Base-by-base conservation (phyloP, 2,797 vertebrate species). In the Avahi laniger region DNA sequence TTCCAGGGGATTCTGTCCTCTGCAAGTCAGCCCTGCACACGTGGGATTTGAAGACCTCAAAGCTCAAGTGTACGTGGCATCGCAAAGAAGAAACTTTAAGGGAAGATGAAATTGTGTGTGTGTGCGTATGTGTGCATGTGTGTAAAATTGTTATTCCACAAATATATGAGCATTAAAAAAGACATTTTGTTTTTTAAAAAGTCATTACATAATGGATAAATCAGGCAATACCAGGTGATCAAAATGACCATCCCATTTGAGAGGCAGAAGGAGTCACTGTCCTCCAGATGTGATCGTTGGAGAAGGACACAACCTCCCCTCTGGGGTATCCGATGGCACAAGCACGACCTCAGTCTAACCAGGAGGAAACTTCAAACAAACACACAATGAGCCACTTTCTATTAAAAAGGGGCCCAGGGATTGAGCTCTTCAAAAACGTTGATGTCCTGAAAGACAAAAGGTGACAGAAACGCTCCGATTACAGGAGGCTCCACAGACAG, bases 301-400 rank as follows among this genome's bases (percentile, higher is more conserved):
- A 52, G 59, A 57, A 48, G 76, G 76, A 89, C 76, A 35, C 30
- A 14, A 4, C 17, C 7, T 81, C 75, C 15, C 7, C 4, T 22
- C n/a, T 1, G 11, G 20, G 3, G 1, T 22, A 10, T 7, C 46
- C 38, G 18, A 8, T 1, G 3, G 38, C 4, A 38, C 28, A 41
- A 1, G 11, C 65, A 30, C 11, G 48, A 11, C 33, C 12, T 78
- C 35, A 10, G 18, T 17, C 24, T 38, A 38, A 35, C 57, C 41
- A 59, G 0, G 7, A 80, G 63, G 14, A 87, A 61, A 61, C 28
- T 48, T 38, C 14, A 1, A 73, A 52, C 54, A 43, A 28, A 88
- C 65, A 48, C 67, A 52, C 35, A 20, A 43, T 4, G 24, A 43
- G 76, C 10, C 5, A 20, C 67, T 22, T 52, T 43, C 76, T 43